These are phyloP conservation scores for Scolopax bukidnonensis DNA, from an alignment of 2,797 vertebrate genomes.

Conservation along the genomic window DNA sequence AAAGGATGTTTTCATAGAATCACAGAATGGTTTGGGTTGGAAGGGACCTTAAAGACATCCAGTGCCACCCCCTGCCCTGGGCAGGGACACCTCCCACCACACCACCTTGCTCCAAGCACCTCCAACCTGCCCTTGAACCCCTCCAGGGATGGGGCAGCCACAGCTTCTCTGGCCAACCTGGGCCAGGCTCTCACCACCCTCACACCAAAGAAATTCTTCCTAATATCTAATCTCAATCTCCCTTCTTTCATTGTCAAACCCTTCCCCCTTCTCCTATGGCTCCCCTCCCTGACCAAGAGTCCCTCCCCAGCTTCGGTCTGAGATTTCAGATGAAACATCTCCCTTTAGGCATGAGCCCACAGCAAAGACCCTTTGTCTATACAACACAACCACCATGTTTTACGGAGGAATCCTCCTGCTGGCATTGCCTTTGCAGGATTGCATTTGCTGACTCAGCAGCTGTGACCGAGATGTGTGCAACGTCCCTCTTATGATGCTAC, in stretches of 20 bases:
- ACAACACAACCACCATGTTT: neutral
- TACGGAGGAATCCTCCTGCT: neutral
- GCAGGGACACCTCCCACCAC: neutral
- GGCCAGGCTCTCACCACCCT: too few relatives aligned
- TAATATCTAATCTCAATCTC: too few relatives aligned
- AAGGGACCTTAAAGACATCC: neutral
- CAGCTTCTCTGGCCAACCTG: too few relatives aligned
- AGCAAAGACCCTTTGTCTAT: neutral
- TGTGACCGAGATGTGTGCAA: fast-evolving
- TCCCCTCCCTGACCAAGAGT: too few relatives aligned
- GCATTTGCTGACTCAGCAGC: neutral
- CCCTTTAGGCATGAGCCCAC: fast-evolving
- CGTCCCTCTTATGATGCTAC: neutral
- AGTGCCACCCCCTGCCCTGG: neutral
- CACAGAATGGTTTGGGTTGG: neutral
- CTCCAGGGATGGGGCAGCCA: too few relatives aligned
- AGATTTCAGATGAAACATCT: neutral
- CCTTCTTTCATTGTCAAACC: too few relatives aligned
- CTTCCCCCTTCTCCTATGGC: too few relatives aligned
- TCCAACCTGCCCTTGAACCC: neutral
- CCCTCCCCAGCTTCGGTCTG: neutral
- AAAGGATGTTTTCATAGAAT: neutral
- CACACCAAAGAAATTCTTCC: too few relatives aligned
- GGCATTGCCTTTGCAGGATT: neutral
- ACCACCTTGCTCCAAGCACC: neutral